Evolutionary conservation across 2,113 vertebrate species (phyloP).

Genomic region (Cyprinodon variegatus): DNA sequence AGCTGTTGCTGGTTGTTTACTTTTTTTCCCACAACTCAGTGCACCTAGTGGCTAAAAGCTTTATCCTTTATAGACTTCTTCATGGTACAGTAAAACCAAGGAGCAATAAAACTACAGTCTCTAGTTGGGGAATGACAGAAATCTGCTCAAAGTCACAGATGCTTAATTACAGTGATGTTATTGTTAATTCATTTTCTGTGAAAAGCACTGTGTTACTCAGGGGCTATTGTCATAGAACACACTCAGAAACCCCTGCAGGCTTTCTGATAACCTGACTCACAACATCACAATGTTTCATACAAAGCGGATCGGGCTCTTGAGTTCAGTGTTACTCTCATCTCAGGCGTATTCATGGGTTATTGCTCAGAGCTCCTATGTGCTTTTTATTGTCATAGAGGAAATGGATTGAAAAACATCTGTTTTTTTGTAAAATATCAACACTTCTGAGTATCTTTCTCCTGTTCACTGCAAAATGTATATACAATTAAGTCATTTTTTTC

Average conservation of each 20-base stretch:
- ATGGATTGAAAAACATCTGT: no score
- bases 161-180: conserved; percentile 57
- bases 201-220: background rate
- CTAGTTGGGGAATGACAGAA: background rate
- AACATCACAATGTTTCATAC: background rate
- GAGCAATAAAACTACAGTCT: background rate
- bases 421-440: no score
- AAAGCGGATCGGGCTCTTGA: background rate
- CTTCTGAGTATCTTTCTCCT: no score
- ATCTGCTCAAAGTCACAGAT: conserved; percentile 50
- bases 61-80: background rate
- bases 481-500: no score
- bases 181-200: conserved; percentile 49
- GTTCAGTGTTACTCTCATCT: background rate
- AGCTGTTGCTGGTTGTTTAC: conserved; percentile 22
- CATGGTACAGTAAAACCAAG: background rate
- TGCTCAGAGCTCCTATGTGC: background rate
- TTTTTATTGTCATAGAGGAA: background rate
- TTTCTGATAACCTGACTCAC: background rate
- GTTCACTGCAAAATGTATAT: no score
- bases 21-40: conserved; percentile 1
- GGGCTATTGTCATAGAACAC: background rate
- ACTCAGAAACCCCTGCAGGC: conserved; percentile 19
- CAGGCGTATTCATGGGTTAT: background rate
- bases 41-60: background rate